Evolutionary conservation across 1,140 invertebrate species (phyloP).

Genomic region (Nebria ingens): DNA sequence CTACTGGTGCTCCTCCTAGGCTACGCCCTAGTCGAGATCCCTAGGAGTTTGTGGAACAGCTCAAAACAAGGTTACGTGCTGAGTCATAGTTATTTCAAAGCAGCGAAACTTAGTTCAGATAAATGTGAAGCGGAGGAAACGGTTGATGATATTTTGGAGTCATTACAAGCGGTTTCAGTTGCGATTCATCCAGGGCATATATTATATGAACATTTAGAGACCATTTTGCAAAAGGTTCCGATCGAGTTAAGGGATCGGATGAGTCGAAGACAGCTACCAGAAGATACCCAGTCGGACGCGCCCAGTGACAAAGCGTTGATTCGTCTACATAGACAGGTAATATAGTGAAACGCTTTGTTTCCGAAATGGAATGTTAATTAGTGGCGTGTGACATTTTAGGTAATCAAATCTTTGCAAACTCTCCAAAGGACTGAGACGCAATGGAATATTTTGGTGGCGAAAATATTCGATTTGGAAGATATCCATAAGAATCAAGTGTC

Average conservation of each 20-base stretch:
- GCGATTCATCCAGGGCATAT: conserved; percentile 58
- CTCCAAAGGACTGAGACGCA: conserved; percentile 83
- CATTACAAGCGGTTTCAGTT: conserved; percentile 57
- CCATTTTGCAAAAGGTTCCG: conserved; percentile 80
- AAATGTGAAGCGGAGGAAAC: conserved; percentile 94
- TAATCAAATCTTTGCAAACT: conserved; percentile 80
- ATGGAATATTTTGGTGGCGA: conserved; percentile 77
- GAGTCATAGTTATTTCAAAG: conserved; percentile 88
- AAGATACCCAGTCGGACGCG: conserved; percentile 55
- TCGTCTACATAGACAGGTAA: conserved; percentile 63
- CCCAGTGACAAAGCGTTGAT: conserved; percentile 74
- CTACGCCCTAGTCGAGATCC: conserved; percentile 94
- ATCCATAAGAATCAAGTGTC: conserved; percentile 68
- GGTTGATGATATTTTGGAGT: conserved; percentile 89
- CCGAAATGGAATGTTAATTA: conserved; percentile 28
- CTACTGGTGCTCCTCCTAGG: conserved; percentile 88
- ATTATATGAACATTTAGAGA: conserved; percentile 63
- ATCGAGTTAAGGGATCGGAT: conserved; percentile 63
- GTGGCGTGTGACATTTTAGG: conserved; percentile 36
- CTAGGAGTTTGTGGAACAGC: conserved; percentile 78
- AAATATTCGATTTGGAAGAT: conserved; percentile 78
- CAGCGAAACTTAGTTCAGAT: conserved; percentile 94
- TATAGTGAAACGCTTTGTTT: conserved; percentile 17
- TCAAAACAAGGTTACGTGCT: conserved; percentile 71
- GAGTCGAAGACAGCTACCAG: conserved; percentile 47